phyloP scores from a whole-genome alignment of 92 coral and sea anemone species.

The Epizoanthus ramosus region DNA sequence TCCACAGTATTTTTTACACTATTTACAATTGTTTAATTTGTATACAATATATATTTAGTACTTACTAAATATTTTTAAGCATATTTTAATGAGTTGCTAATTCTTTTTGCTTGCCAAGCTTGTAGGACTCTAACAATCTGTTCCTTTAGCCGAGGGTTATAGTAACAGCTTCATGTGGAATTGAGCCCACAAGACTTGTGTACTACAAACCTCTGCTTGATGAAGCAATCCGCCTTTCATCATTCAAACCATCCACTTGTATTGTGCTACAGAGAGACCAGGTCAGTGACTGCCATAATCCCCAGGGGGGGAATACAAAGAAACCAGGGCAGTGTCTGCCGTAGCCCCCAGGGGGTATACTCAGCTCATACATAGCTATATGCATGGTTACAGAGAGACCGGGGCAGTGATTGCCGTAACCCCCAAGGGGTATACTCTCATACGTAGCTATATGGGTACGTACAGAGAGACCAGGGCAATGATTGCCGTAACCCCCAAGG shows the following conservation, averaged over 20 bases:
- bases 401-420: slow-evolving; percentile 1
- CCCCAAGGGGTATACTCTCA: too few relatives aligned
- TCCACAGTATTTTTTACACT: too few relatives aligned
- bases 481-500: not conserved
- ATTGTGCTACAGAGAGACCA: slow-evolving; percentile 90
- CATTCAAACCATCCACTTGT: slow-evolving; percentile 85
- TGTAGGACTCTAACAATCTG: not conserved
- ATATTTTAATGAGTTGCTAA: too few relatives aligned
- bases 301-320: not conserved
- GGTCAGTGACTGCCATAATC: slow-evolving; percentile 49
- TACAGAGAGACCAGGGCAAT: slow-evolving; percentile 93
- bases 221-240: slow-evolving; percentile 86
- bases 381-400: too few relatives aligned
- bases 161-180: slow-evolving; percentile 96
- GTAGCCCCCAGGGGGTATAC: too few relatives aligned
- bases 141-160: slow-evolving; percentile 85
- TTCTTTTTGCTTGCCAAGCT: too few relatives aligned
- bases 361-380: too few relatives aligned
- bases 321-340: not conserved
- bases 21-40: too few relatives aligned
- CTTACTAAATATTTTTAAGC: too few relatives aligned
- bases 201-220: slow-evolving; percentile 92
- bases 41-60: too few relatives aligned
- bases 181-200: slow-evolving; percentile 89
- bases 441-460: too few relatives aligned